Evolutionary conservation across 1,140 invertebrate genomes (phyloP).

Genomic region (Ruditapes philippinarum): DNA sequence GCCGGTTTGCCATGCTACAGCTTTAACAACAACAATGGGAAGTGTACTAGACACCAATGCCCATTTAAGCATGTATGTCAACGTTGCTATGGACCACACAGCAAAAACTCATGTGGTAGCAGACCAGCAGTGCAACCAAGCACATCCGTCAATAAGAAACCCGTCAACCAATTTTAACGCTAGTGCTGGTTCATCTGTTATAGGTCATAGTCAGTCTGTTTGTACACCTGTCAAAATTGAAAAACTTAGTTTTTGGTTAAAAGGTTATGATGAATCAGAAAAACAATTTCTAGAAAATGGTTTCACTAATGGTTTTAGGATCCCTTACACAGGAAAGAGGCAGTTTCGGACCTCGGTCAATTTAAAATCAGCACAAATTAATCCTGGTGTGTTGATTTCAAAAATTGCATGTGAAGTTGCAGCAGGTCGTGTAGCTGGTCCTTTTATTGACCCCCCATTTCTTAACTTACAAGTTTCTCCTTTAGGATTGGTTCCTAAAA

Average conservation of each 20-base stretch:
- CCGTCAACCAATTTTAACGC: no score
- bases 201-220: neutral
- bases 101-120: neutral
- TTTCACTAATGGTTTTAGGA: conserved; percentile 53
- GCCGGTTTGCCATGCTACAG: neutral
- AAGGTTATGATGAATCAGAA: neutral
- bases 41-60: neutral
- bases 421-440: conserved; percentile 35
- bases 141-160: no score
- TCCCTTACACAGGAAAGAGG: conserved; percentile 19
- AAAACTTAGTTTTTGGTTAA: neutral
- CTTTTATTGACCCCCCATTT: conserved; percentile 26
- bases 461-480: conserved; percentile 48
- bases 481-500: conserved; percentile 57
- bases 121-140: neutral
- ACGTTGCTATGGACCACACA: neutral
- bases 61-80: neutral
- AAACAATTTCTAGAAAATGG: neutral
- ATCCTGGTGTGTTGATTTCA: neutral
- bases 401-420: conserved; percentile 22
- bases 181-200: neutral
- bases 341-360: conserved; percentile 2
- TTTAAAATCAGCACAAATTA: conserved; percentile 32
- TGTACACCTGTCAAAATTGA: neutral
- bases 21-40: neutral